Percentiles rank a stretch among this genome's conserved stretches.
phyloP scores from a whole-genome alignment of 30 jellyfish, hydroid and myxozoan genomes.

The Mastigias papua region DNA sequence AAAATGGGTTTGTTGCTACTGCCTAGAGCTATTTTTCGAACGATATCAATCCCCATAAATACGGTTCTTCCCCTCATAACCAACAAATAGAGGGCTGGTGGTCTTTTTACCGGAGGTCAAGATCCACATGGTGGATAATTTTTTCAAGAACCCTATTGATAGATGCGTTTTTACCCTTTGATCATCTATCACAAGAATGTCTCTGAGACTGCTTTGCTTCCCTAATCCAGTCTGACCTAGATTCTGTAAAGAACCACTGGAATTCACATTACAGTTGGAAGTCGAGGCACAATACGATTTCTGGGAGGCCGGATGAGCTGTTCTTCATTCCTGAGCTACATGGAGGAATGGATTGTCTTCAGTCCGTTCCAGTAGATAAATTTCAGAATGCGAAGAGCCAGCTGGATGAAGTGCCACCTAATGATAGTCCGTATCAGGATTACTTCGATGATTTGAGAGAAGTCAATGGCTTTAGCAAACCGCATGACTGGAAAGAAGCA shows the following conservation, averaged over 20 bases:
- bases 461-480: conserved; percentile 49
- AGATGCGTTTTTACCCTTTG: conserved; percentile 66
- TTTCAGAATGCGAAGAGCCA: conserved; percentile 58
- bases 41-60: conserved; percentile 65
- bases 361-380: conserved; percentile 34
- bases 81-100: conserved; percentile 89
- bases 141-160: conserved; percentile 60
- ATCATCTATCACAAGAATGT: conserved; percentile 47
- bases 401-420: conserved; percentile 56
- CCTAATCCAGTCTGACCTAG: conserved; percentile 76
- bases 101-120: conserved; percentile 33
- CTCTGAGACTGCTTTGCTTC: conserved; percentile 67
- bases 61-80: conserved; percentile 80
- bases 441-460: conserved; percentile 56
- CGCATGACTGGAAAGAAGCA: conserved; percentile 68
- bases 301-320: conserved; percentile 79
- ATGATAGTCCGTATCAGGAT: conserved; percentile 40
- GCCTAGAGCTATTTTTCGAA: conserved; percentile 68
- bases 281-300: conserved; percentile 69
- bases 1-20: conserved; percentile 39
- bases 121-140: conserved; percentile 13
- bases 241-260: conserved; percentile 77
- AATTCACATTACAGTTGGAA: conserved; percentile 65
- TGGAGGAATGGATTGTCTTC: conserved; percentile 68
- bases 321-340: conserved; percentile 65